A percentile compares a stretch with the other conserved stretches of the same genome.
Conservation (phyloP, 2,888 invertebrate genomes). For the Neoitamus cyanurus region DNA sequence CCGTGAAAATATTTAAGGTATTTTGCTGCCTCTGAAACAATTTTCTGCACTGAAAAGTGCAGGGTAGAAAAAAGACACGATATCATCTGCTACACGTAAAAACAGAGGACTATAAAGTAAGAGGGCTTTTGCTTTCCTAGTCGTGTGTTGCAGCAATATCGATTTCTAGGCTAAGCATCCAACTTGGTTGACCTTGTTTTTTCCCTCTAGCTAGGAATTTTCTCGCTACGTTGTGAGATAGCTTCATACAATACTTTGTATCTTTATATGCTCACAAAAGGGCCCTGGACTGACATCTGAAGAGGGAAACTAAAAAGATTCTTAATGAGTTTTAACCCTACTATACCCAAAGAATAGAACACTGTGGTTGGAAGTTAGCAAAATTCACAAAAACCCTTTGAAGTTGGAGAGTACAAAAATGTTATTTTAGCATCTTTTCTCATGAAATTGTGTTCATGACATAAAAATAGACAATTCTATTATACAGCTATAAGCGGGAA, state of each 20-base stretch:
- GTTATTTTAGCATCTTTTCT: neutral
- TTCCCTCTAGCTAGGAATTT: neutral
- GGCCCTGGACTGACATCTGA: neutral
- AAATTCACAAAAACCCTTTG: neutral
- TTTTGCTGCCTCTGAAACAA: neutral
- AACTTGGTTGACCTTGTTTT: constrained; percentile 21
- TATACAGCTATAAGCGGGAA: no score
- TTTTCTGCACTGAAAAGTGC: neutral
- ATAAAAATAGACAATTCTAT: no score
- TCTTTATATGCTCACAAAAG: neutral
- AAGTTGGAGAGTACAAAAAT: neutral
- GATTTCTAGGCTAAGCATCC: constrained; percentile 24
- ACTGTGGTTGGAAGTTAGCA: neutral
- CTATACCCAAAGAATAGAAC: neutral
- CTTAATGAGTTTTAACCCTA: neutral
- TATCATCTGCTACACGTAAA: neutral
- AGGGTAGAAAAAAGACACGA: neutral
- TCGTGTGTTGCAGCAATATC: constrained; percentile 16
- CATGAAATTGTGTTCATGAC: no score
- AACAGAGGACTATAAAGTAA: neutral
- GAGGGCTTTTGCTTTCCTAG: constrained; percentile 9
- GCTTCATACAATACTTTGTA: neutral
- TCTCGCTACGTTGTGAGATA: neutral
- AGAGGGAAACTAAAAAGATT: neutral
- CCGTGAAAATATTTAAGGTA: neutral